These are phyloP conservation scores for Volucella zonaria DNA, from an alignment of 2,888 invertebrate genomes.

Conservation along the genomic window DNA sequence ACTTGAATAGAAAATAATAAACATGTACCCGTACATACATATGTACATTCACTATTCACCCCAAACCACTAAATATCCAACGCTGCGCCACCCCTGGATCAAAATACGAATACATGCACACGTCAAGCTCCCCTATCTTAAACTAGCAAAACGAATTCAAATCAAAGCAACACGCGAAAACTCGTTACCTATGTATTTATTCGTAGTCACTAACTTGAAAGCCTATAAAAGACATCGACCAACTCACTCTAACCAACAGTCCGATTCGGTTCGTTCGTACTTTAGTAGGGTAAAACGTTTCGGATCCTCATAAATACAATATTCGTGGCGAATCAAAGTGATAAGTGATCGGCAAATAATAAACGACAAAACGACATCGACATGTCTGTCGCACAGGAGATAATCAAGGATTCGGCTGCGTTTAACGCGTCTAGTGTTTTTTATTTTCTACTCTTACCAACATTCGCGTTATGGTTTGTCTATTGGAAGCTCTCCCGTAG, in stretches of 20 bases:
- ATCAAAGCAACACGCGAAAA: conserved; percentile 28
- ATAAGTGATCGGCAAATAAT: conserved; percentile 15
- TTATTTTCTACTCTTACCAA: conserved; percentile 88
- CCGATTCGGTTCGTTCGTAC: conserved; percentile 74
- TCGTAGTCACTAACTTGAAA: conserved; percentile 64
- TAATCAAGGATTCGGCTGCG: conserved; percentile 80
- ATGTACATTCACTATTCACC: conserved; percentile 10
- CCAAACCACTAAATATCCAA: conserved; percentile 34
- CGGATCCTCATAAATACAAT: conserved; percentile 35
- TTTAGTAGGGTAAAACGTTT: conserved; percentile 70
- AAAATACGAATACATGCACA: neutral
- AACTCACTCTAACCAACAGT: conserved; percentile 62
- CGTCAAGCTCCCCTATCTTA: neutral
- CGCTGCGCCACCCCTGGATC: conserved; percentile 17
- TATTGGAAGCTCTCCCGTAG: conserved; percentile 91
- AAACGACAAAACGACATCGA: conserved; percentile 31
- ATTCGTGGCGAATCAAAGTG: conserved; percentile 28
- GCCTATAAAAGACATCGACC: conserved; percentile 74
- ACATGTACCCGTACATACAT: too few species aligned
- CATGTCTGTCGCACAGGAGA: conserved; percentile 78
- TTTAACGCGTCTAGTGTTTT: conserved; percentile 87
- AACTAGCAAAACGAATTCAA: conserved; percentile 49
- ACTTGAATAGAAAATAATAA: conserved; percentile 45
- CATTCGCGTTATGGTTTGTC: conserved; percentile 87
- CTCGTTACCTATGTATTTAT: conserved; percentile 72